phyloP scores from a whole-genome alignment of 2,888 invertebrate genomes.

The Chrysodeixis includens region DNA sequence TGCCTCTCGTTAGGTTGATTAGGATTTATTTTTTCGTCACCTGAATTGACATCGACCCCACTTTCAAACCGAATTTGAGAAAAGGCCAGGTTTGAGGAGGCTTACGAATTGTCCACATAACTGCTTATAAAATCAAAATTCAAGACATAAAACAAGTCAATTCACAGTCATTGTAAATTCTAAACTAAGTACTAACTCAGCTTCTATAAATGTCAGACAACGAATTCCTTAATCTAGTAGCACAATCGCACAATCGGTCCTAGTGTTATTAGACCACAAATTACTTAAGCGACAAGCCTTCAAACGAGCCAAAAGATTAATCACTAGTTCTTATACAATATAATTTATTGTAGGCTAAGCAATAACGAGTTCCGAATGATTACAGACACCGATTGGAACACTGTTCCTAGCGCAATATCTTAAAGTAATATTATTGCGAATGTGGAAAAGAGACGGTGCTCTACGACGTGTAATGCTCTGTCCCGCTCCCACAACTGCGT shows the following conservation, averaged over 20 bases:
- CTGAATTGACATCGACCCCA: too few species aligned
- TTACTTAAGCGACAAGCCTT: conserved; percentile 34
- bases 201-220: neutral
- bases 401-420: too few species aligned
- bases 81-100: too few species aligned
- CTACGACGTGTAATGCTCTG: too few species aligned
- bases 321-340: conserved; percentile 23
- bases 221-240: neutral
- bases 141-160: neutral
- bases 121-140: neutral
- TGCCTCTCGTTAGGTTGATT: neutral
- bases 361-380: conserved; percentile 39
- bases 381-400: conserved; percentile 32
- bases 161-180: neutral
- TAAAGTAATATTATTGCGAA: too few species aligned
- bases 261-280: conserved; percentile 26
- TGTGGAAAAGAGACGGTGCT: too few species aligned
- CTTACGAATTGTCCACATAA: neutral
- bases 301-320: conserved; percentile 40
- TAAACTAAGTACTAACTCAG: neutral
- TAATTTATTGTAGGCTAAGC: conserved; percentile 40
- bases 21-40: too few species aligned
- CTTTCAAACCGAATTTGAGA: too few species aligned
- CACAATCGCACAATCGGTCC: conserved; percentile 12
- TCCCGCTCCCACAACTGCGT: too few species aligned